Conservation (phyloP, 2,888 invertebrate species). For the Linhomoeus sp. region DNA sequence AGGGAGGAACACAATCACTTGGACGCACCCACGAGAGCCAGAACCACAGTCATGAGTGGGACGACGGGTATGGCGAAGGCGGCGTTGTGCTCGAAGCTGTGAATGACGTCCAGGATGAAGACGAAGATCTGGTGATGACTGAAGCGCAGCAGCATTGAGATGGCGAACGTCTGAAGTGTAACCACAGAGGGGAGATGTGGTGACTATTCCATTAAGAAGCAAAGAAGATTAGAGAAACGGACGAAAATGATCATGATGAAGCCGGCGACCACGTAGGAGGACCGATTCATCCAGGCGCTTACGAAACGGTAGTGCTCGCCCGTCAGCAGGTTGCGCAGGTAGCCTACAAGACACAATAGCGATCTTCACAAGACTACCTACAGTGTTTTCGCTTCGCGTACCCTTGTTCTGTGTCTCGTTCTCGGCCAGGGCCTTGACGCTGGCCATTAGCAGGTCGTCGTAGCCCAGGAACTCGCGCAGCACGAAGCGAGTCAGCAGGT, state of each 20-base stretch:
- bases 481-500: constrained; percentile 65
- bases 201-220: no score
- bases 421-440: constrained; percentile 80
- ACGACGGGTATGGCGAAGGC: constrained; percentile 85
- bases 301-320: constrained; percentile 97
- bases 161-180: constrained; percentile 70
- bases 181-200: no score
- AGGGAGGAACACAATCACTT: no score
- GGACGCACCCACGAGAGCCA: constrained; percentile 74
- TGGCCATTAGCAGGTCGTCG: constrained; percentile 87
- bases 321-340: constrained; percentile 65
- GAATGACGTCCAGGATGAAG: constrained; percentile 90
- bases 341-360: constrained; percentile 11
- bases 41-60: constrained; percentile 80
- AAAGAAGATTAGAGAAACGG: no score
- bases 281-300: constrained; percentile 82
- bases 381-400: constrained; percentile 8
- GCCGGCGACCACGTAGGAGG: constrained; percentile 81
- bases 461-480: constrained; percentile 84
- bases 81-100: constrained; percentile 91
- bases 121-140: constrained; percentile 99
- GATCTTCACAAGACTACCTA: background rate
- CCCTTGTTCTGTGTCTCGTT: constrained; percentile 80
- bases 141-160: constrained; percentile 88
- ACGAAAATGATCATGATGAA: constrained; percentile 96